Conservation (phyloP, 1,140 invertebrate species). For the Brachionus manjavacas region DNA sequence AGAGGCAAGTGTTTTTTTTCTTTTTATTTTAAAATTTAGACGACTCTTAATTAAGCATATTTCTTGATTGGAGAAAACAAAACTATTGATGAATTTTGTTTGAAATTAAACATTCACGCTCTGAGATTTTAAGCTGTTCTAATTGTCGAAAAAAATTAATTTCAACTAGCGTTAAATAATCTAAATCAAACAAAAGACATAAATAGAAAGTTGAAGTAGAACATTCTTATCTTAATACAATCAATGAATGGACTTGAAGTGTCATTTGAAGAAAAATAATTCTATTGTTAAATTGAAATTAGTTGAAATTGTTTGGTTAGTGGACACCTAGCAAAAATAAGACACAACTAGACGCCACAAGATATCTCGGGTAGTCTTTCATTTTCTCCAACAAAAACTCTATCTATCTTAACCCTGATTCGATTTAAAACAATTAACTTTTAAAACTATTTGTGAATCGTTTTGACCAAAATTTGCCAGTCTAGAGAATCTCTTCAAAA, state of each 20-base stretch:
- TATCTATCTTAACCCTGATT: not conserved
- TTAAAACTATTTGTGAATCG: not conserved
- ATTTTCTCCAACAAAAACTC: not conserved
- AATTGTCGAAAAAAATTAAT: slow-evolving; percentile 1
- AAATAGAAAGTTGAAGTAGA: not conserved
- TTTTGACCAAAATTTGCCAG: not conserved
- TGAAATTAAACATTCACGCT: not conserved
- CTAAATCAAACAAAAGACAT: not conserved
- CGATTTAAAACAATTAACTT: not conserved
- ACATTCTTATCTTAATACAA: not conserved
- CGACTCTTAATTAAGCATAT: not conserved
- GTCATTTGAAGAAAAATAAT: not conserved
- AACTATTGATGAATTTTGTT: not conserved
- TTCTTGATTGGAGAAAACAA: not conserved
- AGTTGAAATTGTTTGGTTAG: not conserved
- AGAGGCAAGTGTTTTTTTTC: not conserved
- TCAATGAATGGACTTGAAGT: not conserved
- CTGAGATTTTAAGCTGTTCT: not conserved
- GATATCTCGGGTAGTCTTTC: not conserved
- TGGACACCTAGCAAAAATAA: not conserved
- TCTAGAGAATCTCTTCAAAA: not conserved
- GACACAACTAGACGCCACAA: not conserved
- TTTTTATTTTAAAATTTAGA: not conserved
- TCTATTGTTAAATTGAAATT: not conserved
- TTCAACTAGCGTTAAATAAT: not conserved